phyloP scores from a whole-genome alignment of 30 jellyfish, hydroid and myxozoan species.

The Phacellophora camtschatica region DNA sequence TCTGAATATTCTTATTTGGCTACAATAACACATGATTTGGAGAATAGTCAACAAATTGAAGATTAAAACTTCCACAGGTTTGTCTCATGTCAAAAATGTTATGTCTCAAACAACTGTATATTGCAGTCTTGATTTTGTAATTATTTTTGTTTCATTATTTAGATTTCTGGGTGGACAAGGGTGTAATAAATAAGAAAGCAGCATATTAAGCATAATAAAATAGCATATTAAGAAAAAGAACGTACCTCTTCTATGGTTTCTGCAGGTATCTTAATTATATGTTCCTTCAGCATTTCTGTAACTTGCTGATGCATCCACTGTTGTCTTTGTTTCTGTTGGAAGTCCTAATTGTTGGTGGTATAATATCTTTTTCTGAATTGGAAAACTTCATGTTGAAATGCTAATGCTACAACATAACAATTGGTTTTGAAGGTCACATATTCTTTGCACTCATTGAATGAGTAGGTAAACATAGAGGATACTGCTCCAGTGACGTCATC shows the following conservation, averaged over 20 bases:
- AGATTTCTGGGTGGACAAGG: not conserved
- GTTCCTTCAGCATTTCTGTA: slow-evolving; percentile 16
- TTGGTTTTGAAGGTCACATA: slow-evolving; percentile 12
- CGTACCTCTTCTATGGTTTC: slow-evolving; percentile 13
- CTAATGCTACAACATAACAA: slow-evolving; percentile 1
- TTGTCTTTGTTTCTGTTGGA: not conserved
- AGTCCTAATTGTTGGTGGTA: slow-evolving; percentile 14
- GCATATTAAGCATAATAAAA: not conserved
- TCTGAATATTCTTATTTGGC: not conserved
- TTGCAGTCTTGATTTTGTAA: not conserved
- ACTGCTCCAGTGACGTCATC: no score
- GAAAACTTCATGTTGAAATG: slow-evolving; percentile 17
- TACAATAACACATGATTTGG: not conserved
- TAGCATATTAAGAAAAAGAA: no score
- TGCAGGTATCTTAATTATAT: not conserved
- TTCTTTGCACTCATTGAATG: slow-evolving; percentile 16
- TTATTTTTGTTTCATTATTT: not conserved
- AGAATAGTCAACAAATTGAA: not conserved
- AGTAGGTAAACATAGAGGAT: no score
- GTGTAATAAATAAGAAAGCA: not conserved
- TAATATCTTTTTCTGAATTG: slow-evolving; percentile 1
- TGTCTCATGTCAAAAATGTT: not conserved
- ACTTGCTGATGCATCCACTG: slow-evolving; percentile 10
- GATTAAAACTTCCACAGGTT: not conserved
- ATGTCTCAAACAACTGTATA: not conserved